A percentile compares a stretch with the other conserved stretches of the same genome.
Evolutionary conservation across 2,888 invertebrate genomes (phyloP).

Genomic region (Lamellibrachia columna): DNA sequence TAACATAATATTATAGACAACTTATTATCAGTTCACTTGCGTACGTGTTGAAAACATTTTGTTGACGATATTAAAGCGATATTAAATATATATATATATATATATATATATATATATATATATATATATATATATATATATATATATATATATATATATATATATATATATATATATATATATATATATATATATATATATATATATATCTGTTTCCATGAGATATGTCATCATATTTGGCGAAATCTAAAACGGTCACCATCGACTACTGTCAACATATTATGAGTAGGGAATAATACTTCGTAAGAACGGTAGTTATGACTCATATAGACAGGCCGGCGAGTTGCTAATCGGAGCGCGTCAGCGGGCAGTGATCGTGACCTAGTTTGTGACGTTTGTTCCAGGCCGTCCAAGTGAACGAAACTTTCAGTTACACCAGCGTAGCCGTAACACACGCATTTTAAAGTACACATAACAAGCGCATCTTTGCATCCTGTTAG

Average conservation of each 20-base stretch:
- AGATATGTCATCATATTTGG: not conserved
- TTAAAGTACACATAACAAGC: not conserved
- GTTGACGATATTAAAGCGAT: too few species aligned
- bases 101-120: too few species aligned
- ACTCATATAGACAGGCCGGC: not conserved
- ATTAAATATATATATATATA: too few species aligned
- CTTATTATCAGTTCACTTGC: too few species aligned
- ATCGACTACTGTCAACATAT: not conserved
- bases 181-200: too few species aligned
- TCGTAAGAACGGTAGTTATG: not conserved
- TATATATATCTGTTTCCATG: not conserved
- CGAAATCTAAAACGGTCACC: not conserved
- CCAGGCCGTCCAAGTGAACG: conserved; percentile 4
- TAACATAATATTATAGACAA: too few species aligned
- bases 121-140: too few species aligned
- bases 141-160: too few species aligned
- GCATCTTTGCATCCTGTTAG: not conserved
- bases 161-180: too few species aligned
- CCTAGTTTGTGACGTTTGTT: not conserved
- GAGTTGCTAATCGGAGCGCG: not conserved
- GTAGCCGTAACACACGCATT: not conserved
- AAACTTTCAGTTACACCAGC: not conserved
- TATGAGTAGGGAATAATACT: not conserved
- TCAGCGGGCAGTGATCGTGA: not conserved
- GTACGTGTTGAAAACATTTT: too few species aligned